Percentiles rank a stretch among this genome's conserved stretches.
These are phyloP conservation scores for Bovichtus variegatus DNA, from an alignment of 2,797 vertebrate genomes.

Conservation along the genomic window DNA sequence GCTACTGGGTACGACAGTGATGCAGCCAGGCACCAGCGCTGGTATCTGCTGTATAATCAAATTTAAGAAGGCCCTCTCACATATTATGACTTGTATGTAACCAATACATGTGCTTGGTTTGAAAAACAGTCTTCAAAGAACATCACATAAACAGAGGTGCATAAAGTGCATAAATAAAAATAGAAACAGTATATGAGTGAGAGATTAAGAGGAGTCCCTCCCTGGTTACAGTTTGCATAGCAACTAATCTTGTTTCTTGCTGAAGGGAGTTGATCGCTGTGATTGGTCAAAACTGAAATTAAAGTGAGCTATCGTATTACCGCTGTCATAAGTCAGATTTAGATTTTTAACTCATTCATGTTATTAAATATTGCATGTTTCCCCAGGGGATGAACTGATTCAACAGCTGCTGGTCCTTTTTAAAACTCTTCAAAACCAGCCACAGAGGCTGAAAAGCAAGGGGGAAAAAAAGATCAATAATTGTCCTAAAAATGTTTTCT, in stretches of 20 bases:
- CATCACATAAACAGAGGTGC: slow-evolving; percentile 41
- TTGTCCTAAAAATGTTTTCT: background rate
- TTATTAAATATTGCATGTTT: background rate
- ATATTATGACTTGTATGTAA: slow-evolving; percentile 38
- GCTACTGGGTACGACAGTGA: slow-evolving; percentile 63
- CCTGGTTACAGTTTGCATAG: slow-evolving; percentile 56
- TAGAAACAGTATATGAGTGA: slow-evolving; percentile 32
- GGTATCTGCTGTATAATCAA: slow-evolving; percentile 47
- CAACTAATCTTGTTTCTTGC: slow-evolving; percentile 36
- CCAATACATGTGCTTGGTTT: slow-evolving; percentile 5
- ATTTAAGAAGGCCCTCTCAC: slow-evolving; percentile 42
- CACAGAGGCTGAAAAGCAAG: background rate
- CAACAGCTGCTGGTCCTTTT: background rate
- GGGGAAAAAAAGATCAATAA: background rate
- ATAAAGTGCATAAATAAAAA: slow-evolving; percentile 49
- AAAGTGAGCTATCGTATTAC: background rate
- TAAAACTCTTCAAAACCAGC: background rate
- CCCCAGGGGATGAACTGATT: background rate
- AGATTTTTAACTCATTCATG: background rate
- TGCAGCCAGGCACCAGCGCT: slow-evolving; percentile 39
- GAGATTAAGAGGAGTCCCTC: slow-evolving; percentile 32
- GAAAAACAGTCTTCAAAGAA: slow-evolving; percentile 29
- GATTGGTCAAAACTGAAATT: background rate
- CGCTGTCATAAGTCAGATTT: background rate
- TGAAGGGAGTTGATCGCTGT: background rate